A percentile compares a stretch with the other conserved stretches of the same genome.
phyloP scores from a whole-genome alignment of 2,113 vertebrate species.

The Crypturellus undulatus region DNA sequence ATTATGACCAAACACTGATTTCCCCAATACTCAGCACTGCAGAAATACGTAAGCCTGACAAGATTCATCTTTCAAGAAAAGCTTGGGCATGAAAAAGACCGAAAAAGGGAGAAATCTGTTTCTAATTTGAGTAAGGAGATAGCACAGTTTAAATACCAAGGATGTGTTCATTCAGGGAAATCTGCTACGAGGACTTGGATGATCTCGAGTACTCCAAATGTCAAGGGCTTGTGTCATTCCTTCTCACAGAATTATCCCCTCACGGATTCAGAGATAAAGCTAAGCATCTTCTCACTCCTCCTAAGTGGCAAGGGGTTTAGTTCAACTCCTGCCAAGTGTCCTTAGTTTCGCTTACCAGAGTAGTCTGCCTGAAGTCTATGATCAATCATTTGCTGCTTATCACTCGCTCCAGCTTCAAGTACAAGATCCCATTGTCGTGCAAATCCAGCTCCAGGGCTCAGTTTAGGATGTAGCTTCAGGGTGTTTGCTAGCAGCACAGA shows the following conservation, averaged over 20 bases:
- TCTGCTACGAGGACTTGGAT: not conserved
- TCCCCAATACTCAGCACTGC: not conserved
- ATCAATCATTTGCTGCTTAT: not conserved
- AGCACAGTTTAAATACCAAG: not conserved
- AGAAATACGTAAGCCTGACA: not conserved
- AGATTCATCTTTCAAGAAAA: not conserved
- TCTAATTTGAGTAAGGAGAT: not conserved
- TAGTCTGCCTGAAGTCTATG: not conserved
- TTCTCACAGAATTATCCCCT: not conserved
- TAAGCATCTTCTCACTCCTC: not conserved
- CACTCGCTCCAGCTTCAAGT: not conserved
- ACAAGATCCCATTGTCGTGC: not conserved
- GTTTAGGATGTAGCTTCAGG: not conserved
- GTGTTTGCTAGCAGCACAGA: not conserved
- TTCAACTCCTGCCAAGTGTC: not conserved
- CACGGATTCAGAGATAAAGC: not conserved
- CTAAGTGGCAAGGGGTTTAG: not conserved
- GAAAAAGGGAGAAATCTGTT: not conserved
- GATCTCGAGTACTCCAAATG: not conserved
- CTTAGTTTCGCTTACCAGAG: accelerated
- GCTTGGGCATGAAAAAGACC: not conserved
- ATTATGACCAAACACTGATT: not conserved
- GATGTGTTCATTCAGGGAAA: not conserved
- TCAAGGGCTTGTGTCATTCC: not conserved
- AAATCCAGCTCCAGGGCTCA: not conserved